Base-by-base conservation (phyloP, 1,140 invertebrate genomes). In the Diploscapter pachys region DNA sequence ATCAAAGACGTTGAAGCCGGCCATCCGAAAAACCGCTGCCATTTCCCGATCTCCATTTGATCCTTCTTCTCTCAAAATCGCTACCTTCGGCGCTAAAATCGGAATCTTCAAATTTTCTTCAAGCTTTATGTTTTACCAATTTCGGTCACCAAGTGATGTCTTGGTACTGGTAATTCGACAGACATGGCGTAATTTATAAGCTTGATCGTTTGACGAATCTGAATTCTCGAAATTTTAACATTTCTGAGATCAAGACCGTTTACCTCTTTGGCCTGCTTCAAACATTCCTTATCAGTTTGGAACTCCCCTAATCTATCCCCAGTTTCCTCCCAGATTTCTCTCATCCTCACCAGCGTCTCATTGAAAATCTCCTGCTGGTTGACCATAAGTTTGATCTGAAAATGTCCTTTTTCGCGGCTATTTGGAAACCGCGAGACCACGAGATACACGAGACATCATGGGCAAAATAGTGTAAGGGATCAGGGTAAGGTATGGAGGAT, bases 31-130 rank as follows among this genome's bases (percentile, higher is more conserved):
- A 8, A 93, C 91, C n/a, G 93, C 93, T 6, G 92, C 92, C 95
- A 99, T 98, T 89, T 98, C 96, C 71, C 95, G 88, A 85, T 98
- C 96, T 57, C 95, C 95, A 85, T 99, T 99, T 53, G 90, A 92
- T 78, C 96, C 96, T 91, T 99, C 96, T 88, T 99, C 96, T 63
- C 96, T 88, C 53, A 98, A 88, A 0, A 98, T 93, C 6, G 94
- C 95, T 2, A 98, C 93, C 75, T 87, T 89, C 5, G 92, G 88
- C 48, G 88, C 85, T 80, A 59, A 59, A 59, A 11, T 11, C 1
- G 31, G 9, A 59, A 59, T 59, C 57, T 31, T 31, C 31, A 31
- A 31, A 31, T 31, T 31, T 31, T 31, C 31, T 31, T 31, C 31
- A 31, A 31, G 0, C 1, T 31, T 31, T 1, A 31, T 31, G 31